Evolutionary conservation across 2,888 invertebrate species (phyloP), one percentile per base, ranked within the genome.

Genomic region (Drosophila paranaensis): DNA sequence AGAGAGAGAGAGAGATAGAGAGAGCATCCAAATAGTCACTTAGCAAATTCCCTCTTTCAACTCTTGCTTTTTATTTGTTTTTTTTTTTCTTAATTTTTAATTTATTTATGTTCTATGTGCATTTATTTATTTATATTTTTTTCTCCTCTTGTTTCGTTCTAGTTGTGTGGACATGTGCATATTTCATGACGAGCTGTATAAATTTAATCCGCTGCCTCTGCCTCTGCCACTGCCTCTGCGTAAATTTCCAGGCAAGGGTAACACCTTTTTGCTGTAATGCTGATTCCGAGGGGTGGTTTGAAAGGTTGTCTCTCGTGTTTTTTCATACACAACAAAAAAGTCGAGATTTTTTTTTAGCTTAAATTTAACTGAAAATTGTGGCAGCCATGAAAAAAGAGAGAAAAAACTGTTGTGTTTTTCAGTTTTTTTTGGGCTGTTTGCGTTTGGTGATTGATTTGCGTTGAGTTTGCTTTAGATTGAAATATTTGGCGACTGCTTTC

Each of bases 231-330:
- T 46, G 20, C 13, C 11, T 20, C 14, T 46, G 48, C 6, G 77
- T 82, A 80, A 74, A 85, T 78, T 82, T 71, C 63, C 64, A 82
- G 71, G 85, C 86, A 71, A 71, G 74, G 76, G 88, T 77, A 78
- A 88, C 88, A 88, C 86, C 85, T 78, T 88, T 85, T 88, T 68
- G 82, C 60, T 85, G 88, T 84, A 77, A 68, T 67, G 70, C 66
- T 73, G 69, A 61, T 74, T 86, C 77, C 48, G 54, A 61, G 71
- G 69, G 67, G 50, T 35, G 50, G 33, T 20, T 50, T 6, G 30
- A 50, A 33, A 53, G 53, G 53, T 37, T 39, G 53, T 37, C 39
- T 53, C 37, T 25, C 20, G 35, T 50, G 33, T 57, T 51, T 6
- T 62, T 27, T 60, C 58, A 25, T 55, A 63, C 71, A 72, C 60